Conservation (phyloP, 2,113 vertebrate species). For the Pachypanchax playfairii region DNA sequence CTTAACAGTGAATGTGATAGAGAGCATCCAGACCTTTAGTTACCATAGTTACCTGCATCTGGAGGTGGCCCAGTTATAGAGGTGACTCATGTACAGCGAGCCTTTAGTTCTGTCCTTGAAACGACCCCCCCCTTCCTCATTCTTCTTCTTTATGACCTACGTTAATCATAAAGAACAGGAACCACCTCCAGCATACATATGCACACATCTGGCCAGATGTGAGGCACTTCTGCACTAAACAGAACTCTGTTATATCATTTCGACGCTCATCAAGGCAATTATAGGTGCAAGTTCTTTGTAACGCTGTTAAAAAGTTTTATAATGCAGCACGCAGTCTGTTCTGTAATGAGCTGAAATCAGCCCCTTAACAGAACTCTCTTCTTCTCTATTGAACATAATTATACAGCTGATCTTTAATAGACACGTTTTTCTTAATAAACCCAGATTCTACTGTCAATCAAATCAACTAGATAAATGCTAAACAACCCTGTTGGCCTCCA, state of each 20-base stretch:
- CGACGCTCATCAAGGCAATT: constrained; percentile 1
- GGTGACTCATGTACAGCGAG: constrained; percentile 61
- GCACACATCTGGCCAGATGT: constrained; percentile 27
- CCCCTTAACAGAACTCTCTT: neutral
- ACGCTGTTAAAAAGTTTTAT: neutral
- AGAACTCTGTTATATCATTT: constrained; percentile 16
- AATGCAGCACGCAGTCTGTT: neutral
- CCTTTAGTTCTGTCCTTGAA: constrained; percentile 76
- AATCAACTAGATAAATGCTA: neutral
- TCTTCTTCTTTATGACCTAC: constrained; percentile 5
- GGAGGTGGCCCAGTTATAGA: constrained; percentile 57
- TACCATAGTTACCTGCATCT: constrained; percentile 65
- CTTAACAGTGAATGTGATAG: constrained; percentile 33
- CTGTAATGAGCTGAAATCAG: constrained; percentile 7
- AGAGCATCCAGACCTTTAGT: constrained; percentile 40
- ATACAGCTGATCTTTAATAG: neutral
- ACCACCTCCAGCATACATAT: constrained; percentile 26
- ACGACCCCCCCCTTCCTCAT: constrained; percentile 50
- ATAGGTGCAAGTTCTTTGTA: neutral
- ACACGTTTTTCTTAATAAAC: neutral
- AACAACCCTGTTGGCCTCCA: neutral
- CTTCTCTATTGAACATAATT: neutral
- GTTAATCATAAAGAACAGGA: constrained; percentile 23
- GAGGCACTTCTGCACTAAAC: constrained; percentile 8
- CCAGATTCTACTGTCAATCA: neutral